Evolutionary conservation across 1,140 invertebrate species (phyloP).

Genomic region (Andricus grossulariae): DNA sequence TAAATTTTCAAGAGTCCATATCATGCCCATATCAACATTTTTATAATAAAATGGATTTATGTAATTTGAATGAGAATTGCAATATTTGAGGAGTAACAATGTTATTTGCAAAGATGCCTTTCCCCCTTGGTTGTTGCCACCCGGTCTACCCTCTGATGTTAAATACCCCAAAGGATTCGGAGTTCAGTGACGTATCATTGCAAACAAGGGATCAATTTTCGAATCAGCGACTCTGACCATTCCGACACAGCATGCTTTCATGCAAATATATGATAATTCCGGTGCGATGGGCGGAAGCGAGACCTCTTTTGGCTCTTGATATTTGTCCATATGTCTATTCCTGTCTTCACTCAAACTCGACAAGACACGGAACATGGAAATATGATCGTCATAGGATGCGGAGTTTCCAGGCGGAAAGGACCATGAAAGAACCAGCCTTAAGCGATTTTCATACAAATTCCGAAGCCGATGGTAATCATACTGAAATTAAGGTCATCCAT

Average conservation of each 20-base stretch:
- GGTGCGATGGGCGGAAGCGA: constrained; percentile 1
- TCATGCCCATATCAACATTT: no score
- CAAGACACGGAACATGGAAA: background rate
- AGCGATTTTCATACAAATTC: constrained; percentile 70
- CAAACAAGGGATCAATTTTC: constrained; percentile 7
- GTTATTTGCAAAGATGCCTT: no score
- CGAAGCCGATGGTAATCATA: constrained; percentile 65
- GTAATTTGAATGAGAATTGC: no score
- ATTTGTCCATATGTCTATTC: constrained; percentile 8
- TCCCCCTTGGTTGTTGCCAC: no score
- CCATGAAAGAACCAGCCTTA: constrained; percentile 54
- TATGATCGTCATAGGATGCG: background rate
- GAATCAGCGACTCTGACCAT: background rate
- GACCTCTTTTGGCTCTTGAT: constrained; percentile 2
- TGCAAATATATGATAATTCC: constrained; percentile 50
- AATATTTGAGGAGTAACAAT: no score
- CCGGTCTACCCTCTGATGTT: no score
- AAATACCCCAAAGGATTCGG: no score
- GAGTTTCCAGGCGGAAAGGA: constrained; percentile 37
- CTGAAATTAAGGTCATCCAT: constrained; percentile 72
- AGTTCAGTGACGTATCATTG: background rate
- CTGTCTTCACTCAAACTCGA: background rate
- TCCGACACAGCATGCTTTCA: constrained; percentile 4
- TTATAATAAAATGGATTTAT: no score
- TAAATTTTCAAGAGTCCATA: no score